Evolutionary conservation across 2,888 invertebrate species (phyloP).

Genomic region (Rutpela maculata): DNA sequence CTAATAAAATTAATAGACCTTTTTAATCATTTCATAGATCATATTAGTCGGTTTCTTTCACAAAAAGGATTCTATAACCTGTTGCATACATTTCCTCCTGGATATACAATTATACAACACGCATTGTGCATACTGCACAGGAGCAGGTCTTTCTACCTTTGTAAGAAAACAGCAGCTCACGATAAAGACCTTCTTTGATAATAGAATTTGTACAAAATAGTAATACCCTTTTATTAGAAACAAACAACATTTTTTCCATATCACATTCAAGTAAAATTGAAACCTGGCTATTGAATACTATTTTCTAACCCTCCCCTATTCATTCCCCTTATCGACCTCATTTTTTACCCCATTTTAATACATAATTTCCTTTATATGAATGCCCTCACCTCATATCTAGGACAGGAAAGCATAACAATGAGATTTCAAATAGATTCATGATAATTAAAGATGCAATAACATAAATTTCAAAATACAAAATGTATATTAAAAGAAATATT

Average conservation of each 20-base stretch:
- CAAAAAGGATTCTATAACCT: no score
- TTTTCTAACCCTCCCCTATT: constrained; percentile 12
- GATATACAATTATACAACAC: no score
- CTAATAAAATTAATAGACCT: no score
- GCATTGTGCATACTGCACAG: background rate
- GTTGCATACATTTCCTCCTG: no score
- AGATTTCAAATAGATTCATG: constrained; percentile 12
- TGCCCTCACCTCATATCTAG: constrained; percentile 13
- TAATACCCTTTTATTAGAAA: background rate
- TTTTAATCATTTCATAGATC: no score
- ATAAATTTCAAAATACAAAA: background rate
- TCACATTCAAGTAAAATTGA: constrained; percentile 16
- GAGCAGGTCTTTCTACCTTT: background rate
- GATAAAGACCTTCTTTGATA: background rate
- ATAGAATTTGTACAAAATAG: background rate
- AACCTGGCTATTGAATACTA: background rate
- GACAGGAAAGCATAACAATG: constrained; percentile 17
- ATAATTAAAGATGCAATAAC: background rate
- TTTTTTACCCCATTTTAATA: constrained; percentile 10
- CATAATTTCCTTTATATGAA: constrained; percentile 1
- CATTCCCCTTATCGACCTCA: constrained; percentile 9
- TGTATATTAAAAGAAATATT: no score
- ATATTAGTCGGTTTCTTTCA: no score
- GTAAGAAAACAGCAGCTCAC: background rate
- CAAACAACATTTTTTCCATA: constrained; percentile 14